phyloP scores from a whole-genome alignment of 2,113 vertebrate genomes.

The Pelusios castaneus region DNA sequence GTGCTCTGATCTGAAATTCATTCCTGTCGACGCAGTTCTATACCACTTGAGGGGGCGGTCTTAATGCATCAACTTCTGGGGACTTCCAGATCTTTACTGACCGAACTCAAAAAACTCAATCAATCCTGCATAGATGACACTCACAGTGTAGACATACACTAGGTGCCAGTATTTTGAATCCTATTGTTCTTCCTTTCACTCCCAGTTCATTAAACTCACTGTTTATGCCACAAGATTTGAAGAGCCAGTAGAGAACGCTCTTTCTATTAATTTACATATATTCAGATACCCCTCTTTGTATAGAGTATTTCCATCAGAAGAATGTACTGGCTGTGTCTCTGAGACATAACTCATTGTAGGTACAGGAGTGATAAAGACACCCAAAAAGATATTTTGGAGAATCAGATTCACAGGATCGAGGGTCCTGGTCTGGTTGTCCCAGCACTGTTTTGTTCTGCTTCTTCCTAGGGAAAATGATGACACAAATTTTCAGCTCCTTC shows the following conservation, averaged over 20 bases:
- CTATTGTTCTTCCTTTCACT: conserved; percentile 6
- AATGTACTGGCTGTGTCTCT: no score
- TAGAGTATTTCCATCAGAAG: neutral
- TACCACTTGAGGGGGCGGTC: no score
- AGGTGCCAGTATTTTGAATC: neutral
- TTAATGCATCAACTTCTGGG: no score
- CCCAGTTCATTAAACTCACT: fast-evolving
- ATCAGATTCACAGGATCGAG: neutral
- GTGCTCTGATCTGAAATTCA: no score
- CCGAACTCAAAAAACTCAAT: no score
- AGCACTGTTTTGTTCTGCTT: neutral
- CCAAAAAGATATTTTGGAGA: neutral
- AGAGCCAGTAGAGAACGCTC: fast-evolving
- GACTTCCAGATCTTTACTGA: no score
- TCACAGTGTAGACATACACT: no score
- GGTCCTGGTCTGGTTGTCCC: neutral
- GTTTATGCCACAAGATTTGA: neutral
- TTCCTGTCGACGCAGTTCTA: no score
- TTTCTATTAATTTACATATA: neutral
- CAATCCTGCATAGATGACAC: no score
- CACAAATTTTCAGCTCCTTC: neutral
- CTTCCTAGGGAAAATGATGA: neutral
- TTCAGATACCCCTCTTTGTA: neutral
- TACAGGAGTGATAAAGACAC: neutral
- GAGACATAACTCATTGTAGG: no score